phyloP scores from a whole-genome alignment of 2,797 vertebrate species.

The Gallinago solitaria region DNA sequence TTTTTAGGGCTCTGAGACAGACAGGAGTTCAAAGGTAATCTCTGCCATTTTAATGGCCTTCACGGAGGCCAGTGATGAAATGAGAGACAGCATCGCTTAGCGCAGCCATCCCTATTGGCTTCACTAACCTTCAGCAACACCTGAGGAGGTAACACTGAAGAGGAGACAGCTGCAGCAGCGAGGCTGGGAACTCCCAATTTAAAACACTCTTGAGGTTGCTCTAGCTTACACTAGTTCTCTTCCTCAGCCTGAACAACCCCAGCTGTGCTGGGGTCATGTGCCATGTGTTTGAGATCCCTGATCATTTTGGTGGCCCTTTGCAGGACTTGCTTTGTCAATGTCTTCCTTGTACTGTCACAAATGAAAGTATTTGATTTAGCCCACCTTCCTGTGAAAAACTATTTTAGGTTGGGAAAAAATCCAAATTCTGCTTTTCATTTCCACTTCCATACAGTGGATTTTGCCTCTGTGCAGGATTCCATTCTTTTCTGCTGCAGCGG shows the following conservation, averaged over 20 bases:
- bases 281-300: accelerated
- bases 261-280: not conserved
- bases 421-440: not conserved
- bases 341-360: not conserved
- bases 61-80: not conserved
- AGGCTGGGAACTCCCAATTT: not conserved
- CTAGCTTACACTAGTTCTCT: not conserved
- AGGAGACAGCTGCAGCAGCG: not conserved
- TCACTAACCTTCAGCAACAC: not conserved
- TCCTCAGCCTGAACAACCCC: not conserved
- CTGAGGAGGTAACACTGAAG: not conserved
- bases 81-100: not conserved
- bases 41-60: not conserved
- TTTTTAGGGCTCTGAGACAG: not conserved
- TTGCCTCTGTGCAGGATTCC: not conserved
- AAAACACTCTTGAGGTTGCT: not conserved
- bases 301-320: not conserved
- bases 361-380: not conserved
- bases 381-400: not conserved
- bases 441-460: not conserved
- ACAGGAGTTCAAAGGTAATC: not conserved
- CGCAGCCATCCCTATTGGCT: accelerated
- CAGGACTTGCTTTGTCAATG: not conserved
- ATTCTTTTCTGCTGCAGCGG: not conserved
- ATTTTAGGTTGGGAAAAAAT: not conserved